Evolutionary conservation across 2,888 invertebrate genomes (phyloP), one percentile per base, ranked within the genome.

Genomic region (Balanococcus diminutus): DNA sequence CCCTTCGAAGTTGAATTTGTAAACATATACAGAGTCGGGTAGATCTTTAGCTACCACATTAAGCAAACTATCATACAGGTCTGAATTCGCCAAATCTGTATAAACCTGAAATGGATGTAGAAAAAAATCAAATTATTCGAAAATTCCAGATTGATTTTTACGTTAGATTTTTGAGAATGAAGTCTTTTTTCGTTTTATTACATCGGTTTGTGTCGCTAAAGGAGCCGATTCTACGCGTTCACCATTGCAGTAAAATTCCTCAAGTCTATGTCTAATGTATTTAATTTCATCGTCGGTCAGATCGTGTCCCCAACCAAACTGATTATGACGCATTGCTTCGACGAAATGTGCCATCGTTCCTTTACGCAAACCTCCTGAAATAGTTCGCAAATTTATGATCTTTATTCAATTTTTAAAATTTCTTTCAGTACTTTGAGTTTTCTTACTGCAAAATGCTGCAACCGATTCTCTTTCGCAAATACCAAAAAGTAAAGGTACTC

Each of bases 381-480:
- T 39, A 8, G 11, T 9, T 9, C 11, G 42, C 1, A 11, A 14
- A 42, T 19, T 6, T 4, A n/a, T 19, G 1, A n/a, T n/a, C 5
- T n/a, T 2, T 51, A 14, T n/a, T n/a, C 4, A 36, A 36, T 36
- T 6, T 8, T 6, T 36, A 36, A n/a, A n/a, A n/a, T n/a, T n/a
- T n/a, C n/a, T n/a, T n/a, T n/a, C n/a, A n/a, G n/a, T n/a, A n/a
- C n/a, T n/a, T n/a, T n/a, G n/a, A n/a, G n/a, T 51, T 0, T n/a
- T 4, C 6, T 51, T 51, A 51, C 51, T 51, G 51, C 19, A n/a
- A 22, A 81, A 81, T 42, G 36, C 81, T 4, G 42, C 36, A 2
- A 81, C 39, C 1, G 82, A 25, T 82, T 82, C 82, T 22, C 28
- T 82, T 82, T 82, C 82, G 8, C 82, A 82, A 9, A 82, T 31